Percentiles rank a stretch among this genome's conserved stretches.
Conservation (phyloP, 2,888 invertebrate genomes). For the Troides oblongomaculatus region DNA sequence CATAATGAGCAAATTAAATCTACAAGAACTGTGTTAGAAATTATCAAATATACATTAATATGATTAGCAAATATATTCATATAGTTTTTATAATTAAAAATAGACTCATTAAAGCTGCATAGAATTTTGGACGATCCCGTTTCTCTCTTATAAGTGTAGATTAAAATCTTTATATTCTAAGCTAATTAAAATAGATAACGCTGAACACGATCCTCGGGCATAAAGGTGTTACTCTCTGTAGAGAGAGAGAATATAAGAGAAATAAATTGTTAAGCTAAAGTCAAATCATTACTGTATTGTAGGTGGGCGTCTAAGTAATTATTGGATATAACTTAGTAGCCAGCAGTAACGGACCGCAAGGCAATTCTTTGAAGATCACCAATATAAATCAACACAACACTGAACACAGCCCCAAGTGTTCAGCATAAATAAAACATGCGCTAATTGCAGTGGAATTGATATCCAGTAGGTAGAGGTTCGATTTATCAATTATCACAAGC, state of each 20-base stretch:
- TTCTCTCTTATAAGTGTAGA: no score
- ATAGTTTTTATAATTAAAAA: background rate
- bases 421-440: constrained; percentile 52
- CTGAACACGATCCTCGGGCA: no score
- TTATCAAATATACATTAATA: background rate
- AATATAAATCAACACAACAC: constrained; percentile 63
- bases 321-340: constrained; percentile 61
- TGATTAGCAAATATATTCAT: background rate
- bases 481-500: constrained; percentile 35
- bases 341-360: constrained; percentile 44
- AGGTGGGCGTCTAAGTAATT: constrained; percentile 47
- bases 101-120: no score
- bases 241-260: no score
- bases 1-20: background rate
- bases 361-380: constrained; percentile 47
- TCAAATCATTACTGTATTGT: constrained; percentile 12
- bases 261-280: no score
- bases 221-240: no score
- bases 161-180: no score
- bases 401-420: constrained; percentile 46
- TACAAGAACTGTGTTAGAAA: background rate
- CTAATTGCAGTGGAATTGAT: constrained; percentile 59
- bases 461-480: constrained; percentile 52
- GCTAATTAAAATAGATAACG: no score
- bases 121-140: no score